Evolutionary conservation across 2,797 vertebrate genomes (phyloP).

Genomic region (Ceryle rudis): DNA sequence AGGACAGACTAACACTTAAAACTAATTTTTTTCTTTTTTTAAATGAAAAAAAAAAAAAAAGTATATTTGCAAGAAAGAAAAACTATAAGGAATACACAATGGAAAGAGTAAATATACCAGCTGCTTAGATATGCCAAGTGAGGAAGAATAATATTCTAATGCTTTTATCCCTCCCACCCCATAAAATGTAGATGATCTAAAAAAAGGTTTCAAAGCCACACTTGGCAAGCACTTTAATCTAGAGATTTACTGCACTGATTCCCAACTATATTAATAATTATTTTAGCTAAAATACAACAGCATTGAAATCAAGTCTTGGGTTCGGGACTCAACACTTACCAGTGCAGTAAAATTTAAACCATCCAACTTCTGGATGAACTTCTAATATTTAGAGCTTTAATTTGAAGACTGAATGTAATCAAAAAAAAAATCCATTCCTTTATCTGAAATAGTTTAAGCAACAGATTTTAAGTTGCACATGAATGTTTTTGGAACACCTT

Average conservation of each 20-base stretch:
- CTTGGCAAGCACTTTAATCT: not conserved
- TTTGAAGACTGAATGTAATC: not conserved
- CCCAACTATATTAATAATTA: not conserved
- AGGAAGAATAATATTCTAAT: not conserved
- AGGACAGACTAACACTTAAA: not conserved
- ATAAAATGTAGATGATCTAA: accelerated
- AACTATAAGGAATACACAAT: not conserved
- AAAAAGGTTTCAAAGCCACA: not conserved
- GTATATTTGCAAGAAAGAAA: not conserved
- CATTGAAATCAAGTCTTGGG: not conserved
- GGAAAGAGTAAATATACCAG: not conserved
- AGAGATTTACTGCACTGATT: not conserved
- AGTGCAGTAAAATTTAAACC: not conserved
- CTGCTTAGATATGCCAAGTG: not conserved
- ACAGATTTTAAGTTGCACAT: not conserved
- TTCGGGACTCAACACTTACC: not conserved
- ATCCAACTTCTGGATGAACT: not conserved
- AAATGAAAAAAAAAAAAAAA: accelerated
- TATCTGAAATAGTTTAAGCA: not conserved
- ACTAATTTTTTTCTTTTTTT: no score
- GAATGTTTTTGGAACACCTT: accelerated
- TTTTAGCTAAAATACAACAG: not conserved
- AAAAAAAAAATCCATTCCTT: not conserved
- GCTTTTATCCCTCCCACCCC: not conserved
- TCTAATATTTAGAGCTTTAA: not conserved